Percentiles rank a stretch among this genome's conserved stretches.
Conservation (phyloP, 2,888 invertebrate genomes). For the Tricholauxania praeusta region DNA sequence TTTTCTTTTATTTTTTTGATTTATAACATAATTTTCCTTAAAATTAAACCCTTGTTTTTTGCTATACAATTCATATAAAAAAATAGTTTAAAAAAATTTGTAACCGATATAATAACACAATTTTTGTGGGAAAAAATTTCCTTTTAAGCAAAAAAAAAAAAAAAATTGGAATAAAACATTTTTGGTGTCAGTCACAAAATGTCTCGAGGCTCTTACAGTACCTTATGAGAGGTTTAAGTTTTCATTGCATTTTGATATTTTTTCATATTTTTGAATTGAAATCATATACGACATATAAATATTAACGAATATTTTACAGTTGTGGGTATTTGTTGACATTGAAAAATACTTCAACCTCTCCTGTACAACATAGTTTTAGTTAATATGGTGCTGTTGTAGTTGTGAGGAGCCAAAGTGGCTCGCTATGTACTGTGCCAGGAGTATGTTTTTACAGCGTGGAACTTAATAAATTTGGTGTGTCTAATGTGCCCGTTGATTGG, state of each 20-base stretch:
- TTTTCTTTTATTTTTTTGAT: conserved; percentile 4
- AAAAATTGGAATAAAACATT: not conserved
- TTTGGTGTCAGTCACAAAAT: conserved; percentile 20
- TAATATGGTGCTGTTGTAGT: too few relatives aligned
- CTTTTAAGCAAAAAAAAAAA: conserved; percentile 9
- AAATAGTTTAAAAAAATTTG: not conserved
- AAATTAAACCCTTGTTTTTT: conserved; percentile 29
- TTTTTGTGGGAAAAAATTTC: not conserved
- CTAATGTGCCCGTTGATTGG: too few relatives aligned
- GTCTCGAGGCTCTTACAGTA: not conserved
- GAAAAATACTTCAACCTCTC: too few relatives aligned
- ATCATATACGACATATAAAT: not conserved
- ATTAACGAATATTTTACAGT: too few relatives aligned
- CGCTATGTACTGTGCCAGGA: too few relatives aligned
- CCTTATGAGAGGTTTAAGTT: not conserved
- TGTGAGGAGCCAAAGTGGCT: too few relatives aligned
- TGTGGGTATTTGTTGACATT: too few relatives aligned
- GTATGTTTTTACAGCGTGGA: too few relatives aligned
- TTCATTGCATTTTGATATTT: conserved; percentile 8
- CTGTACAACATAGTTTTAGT: too few relatives aligned
- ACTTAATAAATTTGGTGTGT: too few relatives aligned
- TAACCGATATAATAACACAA: conserved; percentile 23
- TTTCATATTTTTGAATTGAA: not conserved
- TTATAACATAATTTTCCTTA: conserved; percentile 35
- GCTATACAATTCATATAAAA: not conserved